Conservation (phyloP, 1,140 invertebrate species). For the Cotesia chilonis region DNA sequence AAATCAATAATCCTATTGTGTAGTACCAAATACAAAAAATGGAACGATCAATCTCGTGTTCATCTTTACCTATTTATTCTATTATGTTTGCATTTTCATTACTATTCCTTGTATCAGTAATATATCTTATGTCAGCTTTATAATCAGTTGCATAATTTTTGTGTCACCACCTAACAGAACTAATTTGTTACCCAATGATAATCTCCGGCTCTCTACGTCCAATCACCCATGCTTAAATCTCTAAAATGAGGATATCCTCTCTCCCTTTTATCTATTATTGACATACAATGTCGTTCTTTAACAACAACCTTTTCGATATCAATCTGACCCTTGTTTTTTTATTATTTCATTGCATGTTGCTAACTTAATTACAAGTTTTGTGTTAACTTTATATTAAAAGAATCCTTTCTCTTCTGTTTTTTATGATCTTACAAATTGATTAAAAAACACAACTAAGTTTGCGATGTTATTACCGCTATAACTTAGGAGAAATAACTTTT, state of each 20-base stretch:
- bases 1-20: too few species aligned
- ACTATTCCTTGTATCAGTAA: background rate
- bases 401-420: background rate
- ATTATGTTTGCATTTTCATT: too few species aligned
- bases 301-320: slow-evolving; percentile 4
- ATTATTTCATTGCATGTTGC: background rate
- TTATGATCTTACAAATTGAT: background rate
- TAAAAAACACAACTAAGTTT: background rate
- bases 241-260: slow-evolving; percentile 56
- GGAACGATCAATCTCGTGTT: too few species aligned
- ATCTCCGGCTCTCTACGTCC: slow-evolving; percentile 43
- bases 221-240: slow-evolving; percentile 37
- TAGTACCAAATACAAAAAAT: too few species aligned
- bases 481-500: too few species aligned
- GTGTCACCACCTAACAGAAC: slow-evolving; percentile 48
- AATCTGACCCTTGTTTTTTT: slow-evolving; percentile 12
- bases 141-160: slow-evolving; percentile 48
- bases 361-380: background rate
- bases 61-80: too few species aligned
- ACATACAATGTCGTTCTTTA: slow-evolving; percentile 15
- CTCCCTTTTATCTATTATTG: slow-evolving; percentile 8
- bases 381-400: too few species aligned
- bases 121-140: slow-evolving; percentile 29
- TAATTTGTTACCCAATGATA: slow-evolving; percentile 59
- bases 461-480: too few species aligned